Base-by-base conservation (phyloP, 2,888 invertebrate species). In the Gastracanthus pulcherrimus region DNA sequence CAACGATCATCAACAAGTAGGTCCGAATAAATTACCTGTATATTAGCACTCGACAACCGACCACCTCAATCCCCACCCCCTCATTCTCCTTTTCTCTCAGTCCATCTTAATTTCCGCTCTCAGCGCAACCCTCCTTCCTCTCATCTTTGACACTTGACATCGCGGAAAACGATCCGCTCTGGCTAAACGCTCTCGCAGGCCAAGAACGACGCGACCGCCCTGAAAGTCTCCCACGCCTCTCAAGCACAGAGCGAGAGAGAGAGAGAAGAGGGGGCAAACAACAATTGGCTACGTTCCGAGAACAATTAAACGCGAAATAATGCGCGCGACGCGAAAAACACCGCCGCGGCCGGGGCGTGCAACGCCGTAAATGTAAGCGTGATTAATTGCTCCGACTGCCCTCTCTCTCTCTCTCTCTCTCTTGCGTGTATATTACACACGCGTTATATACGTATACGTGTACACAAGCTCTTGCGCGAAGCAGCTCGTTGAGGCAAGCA, bases 291-390 rank as follows among this genome's bases (percentile, higher is more conserved):
- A 45, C 81, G 86, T 89, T 89, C 89, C 80, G 72, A 85, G 89
- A 89, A 89, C 88, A 86, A 88, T 89, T 89, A 88, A 88, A 84
- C 84, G 84, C 85, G 85, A 87, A 87, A 88, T 87, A 89, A 89
- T 87, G 87, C 70, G 84, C 76, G 38, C 11, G 41, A 82, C 83
- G 82, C 76, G 82, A 85, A 84, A 86, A 41, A 19, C n/a, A 16
- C 38, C 62, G 60, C 9, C 38, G 62, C 60, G 7, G 13, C 45
- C 48, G 38, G 67, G 62, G 60, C 62, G 62, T 48, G 60, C 34
- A 45, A 77, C 58, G 48, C 45, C 71, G 62, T 64, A 78, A 78
- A 78, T 26, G 84, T 82, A 76, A 72, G 83, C 83, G 84, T 84
- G 85, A 84, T 85, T 84, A 83, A 84, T 84, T 82, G 82, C 62